Evolutionary conservation across 1,140 invertebrate genomes (phyloP).

Genomic region (Brachionus manjavacas): DNA sequence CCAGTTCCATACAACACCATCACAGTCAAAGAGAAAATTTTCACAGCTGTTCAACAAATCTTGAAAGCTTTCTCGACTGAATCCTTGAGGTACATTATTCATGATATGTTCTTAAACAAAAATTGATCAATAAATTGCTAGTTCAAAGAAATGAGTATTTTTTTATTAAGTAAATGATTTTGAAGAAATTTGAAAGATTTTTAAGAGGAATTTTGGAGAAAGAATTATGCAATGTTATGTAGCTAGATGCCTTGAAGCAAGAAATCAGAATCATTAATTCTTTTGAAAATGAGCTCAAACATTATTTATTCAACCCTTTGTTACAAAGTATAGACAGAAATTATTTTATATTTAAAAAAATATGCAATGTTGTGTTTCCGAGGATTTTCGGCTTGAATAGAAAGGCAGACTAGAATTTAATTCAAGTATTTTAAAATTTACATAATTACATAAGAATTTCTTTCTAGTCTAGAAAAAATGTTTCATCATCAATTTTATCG

Average conservation of each 20-base stretch:
- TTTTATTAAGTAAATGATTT: neutral
- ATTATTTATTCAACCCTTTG: neutral
- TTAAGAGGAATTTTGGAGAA: neutral
- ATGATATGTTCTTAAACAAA: neutral
- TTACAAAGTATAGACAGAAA: neutral
- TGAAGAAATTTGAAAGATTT: neutral
- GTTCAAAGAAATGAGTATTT: neutral
- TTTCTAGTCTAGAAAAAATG: neutral
- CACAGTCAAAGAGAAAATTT: conserved; percentile 38
- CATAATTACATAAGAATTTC: neutral
- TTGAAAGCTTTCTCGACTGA: neutral
- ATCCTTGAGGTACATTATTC: neutral
- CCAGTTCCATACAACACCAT: conserved; percentile 77
- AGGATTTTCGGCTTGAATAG: neutral
- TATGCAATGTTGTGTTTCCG: neutral
- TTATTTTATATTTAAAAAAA: neutral
- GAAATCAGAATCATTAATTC: neutral
- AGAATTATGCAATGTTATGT: neutral
- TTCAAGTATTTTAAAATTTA: neutral
- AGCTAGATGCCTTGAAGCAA: neutral
- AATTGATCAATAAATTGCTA: neutral
- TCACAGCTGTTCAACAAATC: neutral
- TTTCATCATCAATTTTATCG: neutral
- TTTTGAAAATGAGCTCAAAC: neutral
- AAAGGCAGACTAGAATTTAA: neutral